phyloP scores from a whole-genome alignment of 2,797 vertebrate species.

The Clarias platycephalus region DNA sequence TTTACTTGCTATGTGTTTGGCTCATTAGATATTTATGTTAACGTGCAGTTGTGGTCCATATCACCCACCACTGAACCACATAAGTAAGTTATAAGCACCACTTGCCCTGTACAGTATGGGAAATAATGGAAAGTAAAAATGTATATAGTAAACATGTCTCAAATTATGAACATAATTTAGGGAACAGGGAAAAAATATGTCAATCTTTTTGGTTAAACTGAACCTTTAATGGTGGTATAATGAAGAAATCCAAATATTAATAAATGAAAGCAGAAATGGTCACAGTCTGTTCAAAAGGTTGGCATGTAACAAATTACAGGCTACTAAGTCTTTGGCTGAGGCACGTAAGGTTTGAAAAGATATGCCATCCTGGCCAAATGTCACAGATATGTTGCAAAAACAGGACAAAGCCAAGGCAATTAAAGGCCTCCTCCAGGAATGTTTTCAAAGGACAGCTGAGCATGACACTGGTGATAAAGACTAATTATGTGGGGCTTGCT shows the following conservation, averaged over 20 bases:
- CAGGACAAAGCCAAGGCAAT: conserved; percentile 53
- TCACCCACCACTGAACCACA: not conserved
- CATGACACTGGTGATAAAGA: conserved; percentile 61
- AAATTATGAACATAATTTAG: not conserved
- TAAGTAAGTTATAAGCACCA: not conserved
- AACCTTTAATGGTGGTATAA: not conserved
- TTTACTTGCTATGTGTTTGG: too few relatives aligned
- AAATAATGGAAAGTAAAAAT: not conserved
- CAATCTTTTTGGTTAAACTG: not conserved
- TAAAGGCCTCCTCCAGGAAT: conserved; percentile 52
- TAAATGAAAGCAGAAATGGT: not conserved
- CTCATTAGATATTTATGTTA: too few relatives aligned
- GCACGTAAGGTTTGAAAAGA: conserved; percentile 43
- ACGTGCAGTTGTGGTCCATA: too few relatives aligned
- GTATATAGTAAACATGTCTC: not conserved
- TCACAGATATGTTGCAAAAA: conserved; percentile 49
- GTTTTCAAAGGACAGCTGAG: conserved; percentile 57
- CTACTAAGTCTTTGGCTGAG: conserved; percentile 8
- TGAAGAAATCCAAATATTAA: conserved; percentile 4
- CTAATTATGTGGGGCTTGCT: conserved; percentile 58
- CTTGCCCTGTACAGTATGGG: not conserved
- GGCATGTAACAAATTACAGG: conserved; percentile 18
- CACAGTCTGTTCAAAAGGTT: not conserved
- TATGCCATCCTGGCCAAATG: conserved; percentile 49
- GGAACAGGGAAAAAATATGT: not conserved